Evolutionary conservation across 2,888 invertebrate species (phyloP).

Genomic region (Chloromyia formosa): DNA sequence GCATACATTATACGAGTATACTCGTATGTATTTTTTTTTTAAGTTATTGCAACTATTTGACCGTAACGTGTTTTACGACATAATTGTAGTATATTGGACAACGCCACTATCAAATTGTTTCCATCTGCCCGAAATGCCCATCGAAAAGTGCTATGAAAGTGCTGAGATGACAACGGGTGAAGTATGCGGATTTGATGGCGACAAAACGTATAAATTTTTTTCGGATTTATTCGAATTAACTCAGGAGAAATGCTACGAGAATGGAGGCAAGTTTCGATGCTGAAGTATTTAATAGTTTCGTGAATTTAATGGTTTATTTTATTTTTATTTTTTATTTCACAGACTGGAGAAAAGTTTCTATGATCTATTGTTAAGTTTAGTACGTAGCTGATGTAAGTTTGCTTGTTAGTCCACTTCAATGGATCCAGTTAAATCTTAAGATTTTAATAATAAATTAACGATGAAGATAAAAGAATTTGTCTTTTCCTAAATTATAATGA

Average conservation of each 20-base stretch:
- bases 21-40: neutral
- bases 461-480: neutral
- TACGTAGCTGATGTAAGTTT: too few relatives aligned
- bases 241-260: neutral
- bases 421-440: too few relatives aligned
- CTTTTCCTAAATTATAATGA: neutral
- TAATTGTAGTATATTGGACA: neutral
- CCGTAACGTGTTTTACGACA: too few relatives aligned
- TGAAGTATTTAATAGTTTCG: too few relatives aligned
- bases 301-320: neutral
- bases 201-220: neutral
- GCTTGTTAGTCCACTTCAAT: too few relatives aligned
- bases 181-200: neutral
- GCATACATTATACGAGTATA: neutral
- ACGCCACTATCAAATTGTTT: neutral
- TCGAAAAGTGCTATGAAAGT: neutral
- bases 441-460: neutral
- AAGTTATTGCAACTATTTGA: too few relatives aligned
- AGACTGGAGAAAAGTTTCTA: neutral
- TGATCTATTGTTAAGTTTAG: neutral
- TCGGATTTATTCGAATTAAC: neutral
- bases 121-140: neutral
- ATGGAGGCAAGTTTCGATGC: neutral
- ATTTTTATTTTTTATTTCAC: neutral
- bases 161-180: neutral